A percentile compares a stretch with the other conserved stretches of the same genome.
phyloP scores from a whole-genome alignment of 2,797 vertebrate genomes.

The Sphenopsis melanotis region DNA sequence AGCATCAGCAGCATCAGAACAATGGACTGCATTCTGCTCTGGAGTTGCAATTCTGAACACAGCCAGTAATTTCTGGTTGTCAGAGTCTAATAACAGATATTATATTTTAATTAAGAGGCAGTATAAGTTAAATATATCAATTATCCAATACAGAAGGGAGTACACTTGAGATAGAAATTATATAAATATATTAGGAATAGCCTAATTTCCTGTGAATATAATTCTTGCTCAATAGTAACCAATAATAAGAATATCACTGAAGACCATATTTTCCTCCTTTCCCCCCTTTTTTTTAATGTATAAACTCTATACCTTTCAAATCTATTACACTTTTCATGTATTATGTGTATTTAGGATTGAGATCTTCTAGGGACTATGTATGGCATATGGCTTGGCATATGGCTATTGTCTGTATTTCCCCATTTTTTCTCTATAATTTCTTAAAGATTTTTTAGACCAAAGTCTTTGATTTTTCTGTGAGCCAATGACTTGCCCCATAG shows the following conservation, averaged over 20 bases:
- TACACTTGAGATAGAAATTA: neutral
- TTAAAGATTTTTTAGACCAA: neutral
- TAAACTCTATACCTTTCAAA: neutral
- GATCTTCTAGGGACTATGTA: neutral
- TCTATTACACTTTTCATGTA: neutral
- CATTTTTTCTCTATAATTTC: neutral
- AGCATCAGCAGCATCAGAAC: neutral
- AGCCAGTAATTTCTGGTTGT: neutral
- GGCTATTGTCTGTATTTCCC: neutral
- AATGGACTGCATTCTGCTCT: neutral
- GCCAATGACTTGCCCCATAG: neutral
- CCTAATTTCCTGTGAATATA: neutral
- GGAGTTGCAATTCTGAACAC: neutral
- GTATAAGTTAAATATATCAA: neutral
- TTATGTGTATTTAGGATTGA: neutral
- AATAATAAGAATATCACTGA: neutral
- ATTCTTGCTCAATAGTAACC: neutral
- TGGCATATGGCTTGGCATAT: neutral
- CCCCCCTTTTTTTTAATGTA: neutral
- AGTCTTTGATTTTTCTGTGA: constrained; percentile 10
- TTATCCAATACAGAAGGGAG: neutral
- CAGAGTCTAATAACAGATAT: neutral
- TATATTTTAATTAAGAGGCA: neutral
- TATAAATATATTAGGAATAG: neutral
- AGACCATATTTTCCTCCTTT: neutral